These are phyloP conservation scores for Chironex yamaguchii DNA, from an alignment of 30 jellyfish, hydroid and myxozoan genomes.

Conservation along the genomic window DNA sequence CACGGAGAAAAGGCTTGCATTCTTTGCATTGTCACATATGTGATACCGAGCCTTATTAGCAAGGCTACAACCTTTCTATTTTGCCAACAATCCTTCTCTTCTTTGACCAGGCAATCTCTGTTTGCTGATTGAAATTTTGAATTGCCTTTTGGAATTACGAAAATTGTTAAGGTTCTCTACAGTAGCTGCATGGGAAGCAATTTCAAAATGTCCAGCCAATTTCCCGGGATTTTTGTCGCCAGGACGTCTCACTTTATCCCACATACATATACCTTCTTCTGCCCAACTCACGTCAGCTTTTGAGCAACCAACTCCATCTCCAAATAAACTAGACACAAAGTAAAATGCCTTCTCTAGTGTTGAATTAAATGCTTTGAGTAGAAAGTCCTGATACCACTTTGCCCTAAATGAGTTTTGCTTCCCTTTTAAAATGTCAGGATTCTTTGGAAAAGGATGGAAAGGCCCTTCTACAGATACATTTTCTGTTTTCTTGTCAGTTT, in stretches of 20 bases:
- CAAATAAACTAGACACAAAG: slow-evolving; percentile 1
- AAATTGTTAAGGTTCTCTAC: background rate
- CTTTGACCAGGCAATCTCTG: too few relatives aligned
- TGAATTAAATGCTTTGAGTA: background rate
- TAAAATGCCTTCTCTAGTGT: background rate
- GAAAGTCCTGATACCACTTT: slow-evolving; percentile 6
- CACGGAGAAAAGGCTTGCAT: too few relatives aligned
- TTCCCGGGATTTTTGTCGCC: too few relatives aligned
- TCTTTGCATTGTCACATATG: too few relatives aligned
- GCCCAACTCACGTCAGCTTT: background rate
- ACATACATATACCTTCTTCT: background rate
- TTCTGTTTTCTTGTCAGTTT: too few relatives aligned
- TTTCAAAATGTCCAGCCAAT: too few relatives aligned
- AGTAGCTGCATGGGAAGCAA: background rate
- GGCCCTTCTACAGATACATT: too few relatives aligned
- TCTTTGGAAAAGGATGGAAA: too few relatives aligned
- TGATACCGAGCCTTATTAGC: too few relatives aligned
- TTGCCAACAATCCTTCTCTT: too few relatives aligned
- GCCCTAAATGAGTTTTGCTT: background rate
- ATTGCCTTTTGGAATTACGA: background rate
- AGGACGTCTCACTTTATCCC: background rate
- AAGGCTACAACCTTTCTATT: too few relatives aligned
- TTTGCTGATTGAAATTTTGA: too few relatives aligned
- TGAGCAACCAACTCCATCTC: slow-evolving; percentile 21
- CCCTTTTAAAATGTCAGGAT: slow-evolving; percentile 13